Percentiles rank a stretch among this genome's conserved stretches.
Evolutionary conservation across 2,888 invertebrate genomes (phyloP).

Genomic region (Smittia sp.): DNA sequence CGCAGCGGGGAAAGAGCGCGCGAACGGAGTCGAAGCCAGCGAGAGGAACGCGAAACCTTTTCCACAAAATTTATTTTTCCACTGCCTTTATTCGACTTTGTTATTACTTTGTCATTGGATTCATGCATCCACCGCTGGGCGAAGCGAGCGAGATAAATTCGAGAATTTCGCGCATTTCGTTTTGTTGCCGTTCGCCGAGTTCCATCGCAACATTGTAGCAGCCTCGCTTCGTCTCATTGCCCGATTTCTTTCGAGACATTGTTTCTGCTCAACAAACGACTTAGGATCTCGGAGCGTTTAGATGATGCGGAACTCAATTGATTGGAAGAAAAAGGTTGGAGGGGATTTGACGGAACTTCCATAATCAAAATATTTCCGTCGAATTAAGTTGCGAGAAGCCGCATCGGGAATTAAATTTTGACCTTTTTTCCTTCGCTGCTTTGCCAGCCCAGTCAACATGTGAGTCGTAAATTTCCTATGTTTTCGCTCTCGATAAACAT

Average conservation of each 20-base stretch:
- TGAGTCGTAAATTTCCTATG: too few species aligned
- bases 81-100: not conserved
- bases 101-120: constrained; percentile 12
- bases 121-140: not conserved
- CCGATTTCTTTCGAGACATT: not conserved
- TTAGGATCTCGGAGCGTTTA: not conserved
- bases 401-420: too few species aligned
- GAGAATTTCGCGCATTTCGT: not conserved
- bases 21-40: too few species aligned
- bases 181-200: not conserved
- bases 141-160: not conserved
- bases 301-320: not conserved
- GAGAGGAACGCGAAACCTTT: too few species aligned
- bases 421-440: not conserved
- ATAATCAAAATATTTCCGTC: too few species aligned
- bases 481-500: not conserved
- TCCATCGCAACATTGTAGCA: too few species aligned
- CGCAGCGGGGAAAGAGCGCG: not conserved
- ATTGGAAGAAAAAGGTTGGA: too few species aligned
- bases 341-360: too few species aligned
- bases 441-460: too few species aligned
- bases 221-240: too few species aligned
- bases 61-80: not conserved
- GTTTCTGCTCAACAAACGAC: not conserved
- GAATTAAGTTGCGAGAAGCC: not conserved